Percentiles rank a stretch among this genome's conserved stretches.
Evolutionary conservation across 2,113 vertebrate species (phyloP).

Genomic region (Spilogale gracilis): DNA sequence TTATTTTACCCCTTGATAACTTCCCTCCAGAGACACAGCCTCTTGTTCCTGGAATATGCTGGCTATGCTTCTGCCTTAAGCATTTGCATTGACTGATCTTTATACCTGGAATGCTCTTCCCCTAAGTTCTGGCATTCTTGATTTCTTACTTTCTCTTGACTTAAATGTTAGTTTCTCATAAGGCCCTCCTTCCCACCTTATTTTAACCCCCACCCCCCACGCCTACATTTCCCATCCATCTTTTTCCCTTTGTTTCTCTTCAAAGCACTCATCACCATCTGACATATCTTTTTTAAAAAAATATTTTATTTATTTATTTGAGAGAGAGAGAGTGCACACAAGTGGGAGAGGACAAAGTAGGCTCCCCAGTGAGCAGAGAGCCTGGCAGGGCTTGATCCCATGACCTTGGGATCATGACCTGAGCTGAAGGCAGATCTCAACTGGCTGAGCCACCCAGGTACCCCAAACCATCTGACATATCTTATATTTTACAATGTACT

Average conservation of each 20-base stretch:
- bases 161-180: not conserved
- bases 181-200: not conserved
- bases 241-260: conserved; percentile 22
- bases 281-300: not conserved
- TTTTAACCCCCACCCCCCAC: not conserved
- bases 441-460: not conserved
- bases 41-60: not conserved
- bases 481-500: not conserved
- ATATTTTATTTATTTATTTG: too few species aligned
- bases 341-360: too few species aligned
- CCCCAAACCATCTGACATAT: not conserved
- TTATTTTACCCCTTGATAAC: not conserved
- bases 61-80: not conserved
- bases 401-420: too few species aligned
- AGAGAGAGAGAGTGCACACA: too few species aligned
- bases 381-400: too few species aligned
- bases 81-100: not conserved
- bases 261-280: not conserved
- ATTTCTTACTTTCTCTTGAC: conserved; percentile 19
- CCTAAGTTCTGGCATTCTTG: not conserved
- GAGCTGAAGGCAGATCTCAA: not conserved
- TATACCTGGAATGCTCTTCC: not conserved
- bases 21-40: not conserved
- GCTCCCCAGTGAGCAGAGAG: too few species aligned
- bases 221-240: not conserved